A percentile compares a stretch with the other conserved stretches of the same genome.
These are phyloP conservation scores for Elymnias hypermnestra DNA, from an alignment of 1,140 invertebrate species.

Conservation along the genomic window DNA sequence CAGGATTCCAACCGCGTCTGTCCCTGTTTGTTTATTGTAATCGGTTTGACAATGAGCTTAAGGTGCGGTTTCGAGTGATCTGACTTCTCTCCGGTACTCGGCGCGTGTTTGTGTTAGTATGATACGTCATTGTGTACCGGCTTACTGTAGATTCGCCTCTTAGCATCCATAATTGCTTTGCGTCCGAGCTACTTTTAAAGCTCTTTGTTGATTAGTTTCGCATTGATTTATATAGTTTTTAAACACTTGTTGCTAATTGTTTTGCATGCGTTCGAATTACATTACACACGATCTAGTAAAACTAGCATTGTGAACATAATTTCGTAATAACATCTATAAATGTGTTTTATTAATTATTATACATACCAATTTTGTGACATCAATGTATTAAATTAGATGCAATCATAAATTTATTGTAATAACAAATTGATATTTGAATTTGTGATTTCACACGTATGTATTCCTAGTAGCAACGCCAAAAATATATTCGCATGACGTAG, in stretches of 20 bases:
- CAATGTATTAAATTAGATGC: too few relatives aligned
- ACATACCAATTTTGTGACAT: too few relatives aligned
- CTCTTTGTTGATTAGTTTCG: conserved; percentile 59
- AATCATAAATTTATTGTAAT: too few relatives aligned
- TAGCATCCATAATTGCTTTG: conserved; percentile 67
- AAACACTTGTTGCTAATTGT: conserved; percentile 28
- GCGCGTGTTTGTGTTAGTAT: conserved; percentile 66
- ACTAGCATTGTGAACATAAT: not conserved
- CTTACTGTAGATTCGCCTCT: conserved; percentile 72
- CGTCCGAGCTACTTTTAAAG: conserved; percentile 63
- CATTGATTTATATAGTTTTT: conserved; percentile 38
- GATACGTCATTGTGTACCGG: conserved; percentile 69
- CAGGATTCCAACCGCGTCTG: conserved; percentile 75
- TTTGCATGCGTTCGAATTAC: conserved; percentile 5
- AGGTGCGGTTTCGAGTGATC: conserved; percentile 75
- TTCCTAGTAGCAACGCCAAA: too few relatives aligned
- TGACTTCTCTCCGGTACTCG: conserved; percentile 62
- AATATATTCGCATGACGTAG: too few relatives aligned
- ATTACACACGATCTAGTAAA: not conserved
- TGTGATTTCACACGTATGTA: too few relatives aligned
- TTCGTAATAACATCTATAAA: too few relatives aligned
- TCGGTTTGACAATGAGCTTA: conserved; percentile 76
- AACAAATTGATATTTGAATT: too few relatives aligned
- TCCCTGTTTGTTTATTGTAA: conserved; percentile 75
- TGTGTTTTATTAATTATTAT: too few relatives aligned